Percentiles rank a stretch among this genome's conserved stretches.
Conservation (phyloP, 2,113 vertebrate genomes). For the Brevimyrus niger region DNA sequence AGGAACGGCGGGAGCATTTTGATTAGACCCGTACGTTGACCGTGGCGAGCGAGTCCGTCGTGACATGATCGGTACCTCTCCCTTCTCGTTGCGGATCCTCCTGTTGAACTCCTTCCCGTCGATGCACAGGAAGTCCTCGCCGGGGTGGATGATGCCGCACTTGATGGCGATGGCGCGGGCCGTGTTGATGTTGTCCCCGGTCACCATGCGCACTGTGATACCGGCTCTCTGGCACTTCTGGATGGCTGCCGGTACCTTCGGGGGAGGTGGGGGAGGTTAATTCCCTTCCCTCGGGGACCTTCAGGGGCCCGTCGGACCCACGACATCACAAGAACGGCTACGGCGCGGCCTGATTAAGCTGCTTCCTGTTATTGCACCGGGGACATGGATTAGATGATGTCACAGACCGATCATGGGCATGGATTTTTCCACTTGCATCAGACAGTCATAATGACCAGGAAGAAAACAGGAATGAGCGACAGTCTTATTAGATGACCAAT, state of each 20-base stretch:
- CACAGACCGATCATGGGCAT: background rate
- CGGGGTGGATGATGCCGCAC: constrained; percentile 93
- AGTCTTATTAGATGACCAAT: background rate
- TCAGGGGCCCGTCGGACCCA: background rate
- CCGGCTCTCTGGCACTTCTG: constrained; percentile 90
- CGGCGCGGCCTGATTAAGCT: background rate
- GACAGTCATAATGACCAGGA: background rate
- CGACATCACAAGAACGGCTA: background rate
- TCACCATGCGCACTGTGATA: constrained; percentile 98
- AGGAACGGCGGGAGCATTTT: background rate
- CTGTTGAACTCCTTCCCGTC: constrained; percentile 98
- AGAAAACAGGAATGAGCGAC: background rate
- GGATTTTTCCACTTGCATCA: background rate
- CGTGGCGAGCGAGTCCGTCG: background rate
- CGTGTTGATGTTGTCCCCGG: constrained; percentile 97
- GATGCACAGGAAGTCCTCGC: constrained; percentile 94
- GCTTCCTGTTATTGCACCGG: background rate
- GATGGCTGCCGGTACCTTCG: constrained; percentile 91
- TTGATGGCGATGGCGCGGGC: constrained; percentile 96
- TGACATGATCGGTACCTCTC: constrained; percentile 67
- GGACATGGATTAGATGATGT: background rate
- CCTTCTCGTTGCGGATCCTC: constrained; percentile 95
- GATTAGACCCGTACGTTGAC: background rate
- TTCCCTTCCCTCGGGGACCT: background rate
- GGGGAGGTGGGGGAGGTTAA: background rate